A percentile compares a stretch with the other conserved stretches of the same genome.
These are phyloP conservation scores for Lontra canadensis DNA, from an alignment of 2,113 vertebrate genomes.

Conservation along the genomic window DNA sequence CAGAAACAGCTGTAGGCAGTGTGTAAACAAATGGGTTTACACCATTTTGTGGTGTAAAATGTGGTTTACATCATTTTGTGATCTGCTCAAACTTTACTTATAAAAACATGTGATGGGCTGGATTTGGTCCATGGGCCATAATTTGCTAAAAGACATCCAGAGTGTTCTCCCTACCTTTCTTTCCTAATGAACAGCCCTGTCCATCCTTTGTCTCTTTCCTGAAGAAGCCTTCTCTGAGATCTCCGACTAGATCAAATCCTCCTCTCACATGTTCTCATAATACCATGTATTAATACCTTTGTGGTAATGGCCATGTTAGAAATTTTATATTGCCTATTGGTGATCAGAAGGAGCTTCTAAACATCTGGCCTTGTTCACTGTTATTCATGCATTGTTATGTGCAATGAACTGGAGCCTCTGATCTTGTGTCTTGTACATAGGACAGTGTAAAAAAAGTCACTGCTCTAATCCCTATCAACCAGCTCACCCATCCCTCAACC, in stretches of 20 bases:
- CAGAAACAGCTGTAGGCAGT: background rate
- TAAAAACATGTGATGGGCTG: background rate
- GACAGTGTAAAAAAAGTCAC: background rate
- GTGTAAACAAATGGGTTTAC: background rate
- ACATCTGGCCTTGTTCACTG: background rate
- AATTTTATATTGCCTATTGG: background rate
- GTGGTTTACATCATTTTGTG: too few species aligned
- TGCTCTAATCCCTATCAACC: background rate
- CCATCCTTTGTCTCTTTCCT: background rate
- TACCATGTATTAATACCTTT: background rate
- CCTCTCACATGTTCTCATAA: background rate
- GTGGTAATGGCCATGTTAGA: background rate
- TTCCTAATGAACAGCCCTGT: background rate
- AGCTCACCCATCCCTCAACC: background rate
- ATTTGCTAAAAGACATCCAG: background rate
- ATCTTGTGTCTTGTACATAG: background rate
- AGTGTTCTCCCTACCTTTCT: background rate
- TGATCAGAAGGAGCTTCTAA: background rate
- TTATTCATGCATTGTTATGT: background rate
- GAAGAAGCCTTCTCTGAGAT: background rate
- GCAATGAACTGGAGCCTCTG: background rate
- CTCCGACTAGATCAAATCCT: background rate
- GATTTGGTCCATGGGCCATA: background rate
- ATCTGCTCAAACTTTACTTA: background rate
- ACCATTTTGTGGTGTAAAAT: too few species aligned